Evolutionary conservation across 2,113 vertebrate species (phyloP).

Genomic region (Tonatia bakeri): DNA sequence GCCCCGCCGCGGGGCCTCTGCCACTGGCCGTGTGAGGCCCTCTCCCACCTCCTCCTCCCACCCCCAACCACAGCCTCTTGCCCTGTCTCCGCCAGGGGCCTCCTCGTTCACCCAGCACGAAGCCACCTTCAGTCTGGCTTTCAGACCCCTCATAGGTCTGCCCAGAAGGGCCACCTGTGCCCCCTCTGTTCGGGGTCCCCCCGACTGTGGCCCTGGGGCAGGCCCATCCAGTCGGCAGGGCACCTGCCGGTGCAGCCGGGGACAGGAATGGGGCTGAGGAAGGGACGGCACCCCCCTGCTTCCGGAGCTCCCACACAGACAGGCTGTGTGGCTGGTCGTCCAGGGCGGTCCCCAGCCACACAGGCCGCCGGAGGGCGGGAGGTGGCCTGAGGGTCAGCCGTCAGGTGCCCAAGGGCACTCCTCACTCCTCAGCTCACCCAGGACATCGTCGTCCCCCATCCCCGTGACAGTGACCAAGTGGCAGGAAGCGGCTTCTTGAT

Average conservation of each 20-base stretch:
- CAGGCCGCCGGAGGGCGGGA: rapidly evolving
- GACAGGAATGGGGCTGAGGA: neutral
- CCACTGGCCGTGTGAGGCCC: rapidly evolving
- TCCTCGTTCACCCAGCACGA: neutral
- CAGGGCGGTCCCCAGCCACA: rapidly evolving
- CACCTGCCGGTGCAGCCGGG: neutral
- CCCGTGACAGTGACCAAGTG: neutral
- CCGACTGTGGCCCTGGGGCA: rapidly evolving
- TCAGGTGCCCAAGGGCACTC: rapidly evolving
- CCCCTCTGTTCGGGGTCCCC: neutral
- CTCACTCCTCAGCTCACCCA: neutral
- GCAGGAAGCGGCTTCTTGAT: conserved; percentile 31
- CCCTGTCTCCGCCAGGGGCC: rapidly evolving
- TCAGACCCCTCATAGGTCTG: neutral
- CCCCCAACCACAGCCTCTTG: rapidly evolving
- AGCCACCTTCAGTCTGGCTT: neutral
- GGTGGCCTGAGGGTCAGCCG: too few species aligned
- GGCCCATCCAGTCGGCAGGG: neutral
- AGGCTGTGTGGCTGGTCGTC: neutral
- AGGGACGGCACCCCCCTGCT: neutral
- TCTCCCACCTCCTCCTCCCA: neutral
- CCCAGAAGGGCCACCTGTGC: neutral
- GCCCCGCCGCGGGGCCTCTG: neutral
- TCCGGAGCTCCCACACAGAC: too few species aligned
- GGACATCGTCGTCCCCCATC: neutral